Conservation (phyloP, 2,113 vertebrate genomes). For the Microcebus ravelobensis region DNA sequence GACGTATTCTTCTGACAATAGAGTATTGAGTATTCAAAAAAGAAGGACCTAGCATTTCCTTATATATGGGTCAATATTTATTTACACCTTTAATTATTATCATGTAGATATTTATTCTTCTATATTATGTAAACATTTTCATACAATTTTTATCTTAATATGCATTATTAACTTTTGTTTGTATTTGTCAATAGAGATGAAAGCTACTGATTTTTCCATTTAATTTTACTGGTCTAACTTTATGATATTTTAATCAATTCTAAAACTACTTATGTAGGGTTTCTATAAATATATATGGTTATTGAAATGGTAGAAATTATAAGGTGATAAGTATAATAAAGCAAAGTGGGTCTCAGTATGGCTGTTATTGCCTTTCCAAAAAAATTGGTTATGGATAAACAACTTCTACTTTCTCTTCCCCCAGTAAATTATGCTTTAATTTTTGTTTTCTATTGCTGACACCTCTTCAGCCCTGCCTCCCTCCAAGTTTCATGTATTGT, state of each 20-base stretch:
- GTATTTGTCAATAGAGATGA: neutral
- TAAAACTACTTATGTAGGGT: neutral
- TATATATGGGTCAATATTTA: neutral
- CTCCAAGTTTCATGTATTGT: neutral
- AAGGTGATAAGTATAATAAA: neutral
- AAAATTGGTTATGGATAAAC: neutral
- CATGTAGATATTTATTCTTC: neutral
- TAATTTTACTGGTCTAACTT: neutral
- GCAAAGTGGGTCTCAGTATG: neutral
- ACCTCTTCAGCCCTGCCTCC: neutral
- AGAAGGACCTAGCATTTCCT: neutral
- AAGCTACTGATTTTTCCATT: neutral
- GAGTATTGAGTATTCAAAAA: too few species aligned
- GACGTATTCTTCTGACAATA: too few species aligned
- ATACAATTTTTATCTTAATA: neutral
- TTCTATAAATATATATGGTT: neutral
- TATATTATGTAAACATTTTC: neutral
- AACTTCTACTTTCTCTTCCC: neutral
- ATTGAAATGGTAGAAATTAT: neutral
- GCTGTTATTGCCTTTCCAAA: neutral
- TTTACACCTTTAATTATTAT: neutral
- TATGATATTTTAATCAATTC: neutral
- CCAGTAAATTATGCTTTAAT: constrained; percentile 9
- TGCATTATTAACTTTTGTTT: neutral
- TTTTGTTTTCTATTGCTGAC: neutral